Conservation (phyloP, 1,140 invertebrate species). For the Anastrepha obliqua region DNA sequence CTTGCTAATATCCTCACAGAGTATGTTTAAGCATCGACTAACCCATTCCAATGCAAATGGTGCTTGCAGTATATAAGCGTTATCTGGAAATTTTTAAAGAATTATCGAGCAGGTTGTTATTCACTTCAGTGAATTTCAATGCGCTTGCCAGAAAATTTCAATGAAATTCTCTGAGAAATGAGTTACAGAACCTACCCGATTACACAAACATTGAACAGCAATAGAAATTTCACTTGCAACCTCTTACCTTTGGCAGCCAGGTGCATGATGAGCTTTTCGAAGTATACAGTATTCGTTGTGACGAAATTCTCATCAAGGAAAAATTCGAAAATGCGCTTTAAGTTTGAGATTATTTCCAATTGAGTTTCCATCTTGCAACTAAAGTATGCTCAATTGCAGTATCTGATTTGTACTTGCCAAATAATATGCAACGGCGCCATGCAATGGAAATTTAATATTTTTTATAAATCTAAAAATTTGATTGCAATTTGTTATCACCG, state of each 20-base stretch:
- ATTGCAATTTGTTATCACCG: background rate
- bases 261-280: constrained; percentile 76
- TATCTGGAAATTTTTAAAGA: constrained; percentile 59
- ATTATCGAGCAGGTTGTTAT: background rate
- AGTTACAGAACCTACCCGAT: too few species aligned
- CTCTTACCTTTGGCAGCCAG: constrained; percentile 72
- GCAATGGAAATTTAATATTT: background rate
- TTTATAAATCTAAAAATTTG: background rate
- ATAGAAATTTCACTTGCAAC: background rate
- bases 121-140: too few species aligned
- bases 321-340: constrained; percentile 69
- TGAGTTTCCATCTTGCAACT: constrained; percentile 51
- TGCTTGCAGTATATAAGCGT: constrained; percentile 63
- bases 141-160: too few species aligned
- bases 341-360: constrained; percentile 38
- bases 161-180: too few species aligned
- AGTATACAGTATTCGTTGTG: constrained; percentile 75
- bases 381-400: background rate
- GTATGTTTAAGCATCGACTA: constrained; percentile 64
- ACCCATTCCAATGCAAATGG: constrained; percentile 68
- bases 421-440: background rate
- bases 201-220: too few species aligned
- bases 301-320: constrained; percentile 75
- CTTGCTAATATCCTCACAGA: constrained; percentile 63
- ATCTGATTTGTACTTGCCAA: background rate